A percentile compares a stretch with the other conserved stretches of the same genome.
Conservation (phyloP, 2,113 vertebrate species). For the Beaufortia kweichowensis region DNA sequence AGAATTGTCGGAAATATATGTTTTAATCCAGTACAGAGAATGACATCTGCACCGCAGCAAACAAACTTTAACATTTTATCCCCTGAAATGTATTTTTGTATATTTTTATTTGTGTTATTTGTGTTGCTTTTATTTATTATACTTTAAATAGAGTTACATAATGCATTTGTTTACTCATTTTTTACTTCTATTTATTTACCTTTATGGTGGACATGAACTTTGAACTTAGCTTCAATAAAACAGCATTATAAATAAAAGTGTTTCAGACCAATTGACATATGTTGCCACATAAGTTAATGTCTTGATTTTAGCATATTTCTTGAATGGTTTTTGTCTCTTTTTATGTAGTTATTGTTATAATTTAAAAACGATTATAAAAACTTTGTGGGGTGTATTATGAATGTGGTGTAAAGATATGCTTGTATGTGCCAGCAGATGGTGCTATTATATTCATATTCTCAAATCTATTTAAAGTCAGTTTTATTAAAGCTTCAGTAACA, state of each 20-base stretch:
- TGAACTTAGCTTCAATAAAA: not conserved
- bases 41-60: not conserved
- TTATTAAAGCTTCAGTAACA: not conserved
- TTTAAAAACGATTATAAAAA: not conserved
- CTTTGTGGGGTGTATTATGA: too few relatives aligned
- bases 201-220: not conserved
- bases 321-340: not conserved
- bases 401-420: not conserved
- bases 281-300: not conserved
- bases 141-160: not conserved
- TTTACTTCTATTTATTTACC: not conserved
- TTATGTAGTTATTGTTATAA: not conserved
- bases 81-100: not conserved
- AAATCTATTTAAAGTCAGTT: not conserved
- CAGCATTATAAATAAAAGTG: not conserved
- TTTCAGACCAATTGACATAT: not conserved
- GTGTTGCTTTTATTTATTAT: too few relatives aligned
- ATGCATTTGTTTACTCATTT: not conserved
- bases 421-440: constrained; percentile 52
- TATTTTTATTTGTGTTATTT: not conserved
- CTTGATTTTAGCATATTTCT: not conserved
- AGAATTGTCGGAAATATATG: constrained; percentile 84
- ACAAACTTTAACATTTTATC: not conserved
- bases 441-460: constrained; percentile 44
- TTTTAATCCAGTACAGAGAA: constrained; percentile 72